Evolutionary conservation across 2,113 vertebrate species (phyloP).

Genomic region (Vulpes vulpes): DNA sequence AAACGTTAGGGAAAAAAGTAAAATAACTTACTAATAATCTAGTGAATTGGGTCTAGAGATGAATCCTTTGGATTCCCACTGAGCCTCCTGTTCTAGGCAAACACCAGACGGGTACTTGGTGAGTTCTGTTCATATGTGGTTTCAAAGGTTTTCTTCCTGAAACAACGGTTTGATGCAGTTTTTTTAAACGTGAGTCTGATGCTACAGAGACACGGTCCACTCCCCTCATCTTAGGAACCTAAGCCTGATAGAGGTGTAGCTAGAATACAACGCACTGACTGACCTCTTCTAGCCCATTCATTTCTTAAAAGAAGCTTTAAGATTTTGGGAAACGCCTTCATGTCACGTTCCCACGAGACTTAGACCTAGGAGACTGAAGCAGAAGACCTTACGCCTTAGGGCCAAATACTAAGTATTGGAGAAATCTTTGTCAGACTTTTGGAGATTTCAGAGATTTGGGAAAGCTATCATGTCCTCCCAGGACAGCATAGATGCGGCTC

Average conservation of each 20-base stretch:
- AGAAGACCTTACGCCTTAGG: neutral
- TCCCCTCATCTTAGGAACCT: neutral
- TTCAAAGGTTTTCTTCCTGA: neutral
- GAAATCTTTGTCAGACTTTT: neutral
- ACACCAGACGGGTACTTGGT: neutral
- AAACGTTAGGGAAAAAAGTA: neutral
- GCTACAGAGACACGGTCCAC: neutral
- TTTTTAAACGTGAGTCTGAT: slow-evolving; percentile 32
- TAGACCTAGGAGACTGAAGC: neutral
- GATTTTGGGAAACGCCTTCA: slow-evolving; percentile 36
- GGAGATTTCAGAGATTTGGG: neutral
- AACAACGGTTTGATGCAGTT: neutral
- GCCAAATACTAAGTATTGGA: neutral
- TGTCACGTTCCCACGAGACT: neutral
- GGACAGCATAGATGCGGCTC: neutral
- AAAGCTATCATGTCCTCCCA: neutral
- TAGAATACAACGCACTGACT: neutral
- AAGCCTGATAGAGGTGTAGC: neutral
- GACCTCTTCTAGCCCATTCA: neutral
- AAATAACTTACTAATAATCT: neutral
- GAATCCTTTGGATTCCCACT: slow-evolving; percentile 32
- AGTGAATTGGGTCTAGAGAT: neutral
- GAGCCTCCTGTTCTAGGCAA: slow-evolving; percentile 8
- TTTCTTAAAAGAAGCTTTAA: slow-evolving; percentile 35
- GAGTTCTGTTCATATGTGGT: neutral